Evolutionary conservation across 2,797 vertebrate species (phyloP).

Genomic region (Chromobotia macracanthus): DNA sequence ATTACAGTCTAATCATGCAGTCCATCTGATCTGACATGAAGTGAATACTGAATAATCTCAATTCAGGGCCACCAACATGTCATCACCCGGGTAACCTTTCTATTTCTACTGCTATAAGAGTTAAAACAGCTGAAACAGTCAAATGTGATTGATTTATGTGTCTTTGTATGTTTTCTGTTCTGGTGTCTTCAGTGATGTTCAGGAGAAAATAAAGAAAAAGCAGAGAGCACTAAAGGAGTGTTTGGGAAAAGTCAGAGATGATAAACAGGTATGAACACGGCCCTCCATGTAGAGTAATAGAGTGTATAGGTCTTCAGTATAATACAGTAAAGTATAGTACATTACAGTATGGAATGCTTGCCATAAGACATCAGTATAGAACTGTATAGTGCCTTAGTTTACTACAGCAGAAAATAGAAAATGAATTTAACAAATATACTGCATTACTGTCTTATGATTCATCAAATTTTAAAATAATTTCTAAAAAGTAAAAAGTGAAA

Average conservation of each 20-base stretch:
- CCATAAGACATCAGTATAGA: too few relatives aligned
- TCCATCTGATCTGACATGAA: not conserved
- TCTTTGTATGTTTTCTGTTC: not conserved
- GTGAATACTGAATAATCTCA: not conserved
- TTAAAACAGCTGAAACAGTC: not conserved
- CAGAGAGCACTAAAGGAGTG: slow-evolving; percentile 70
- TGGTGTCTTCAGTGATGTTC: slow-evolving; percentile 67
- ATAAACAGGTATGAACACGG: slow-evolving; percentile 70
- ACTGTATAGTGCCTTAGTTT: too few relatives aligned
- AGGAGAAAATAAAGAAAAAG: slow-evolving; percentile 73
- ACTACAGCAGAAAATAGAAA: too few relatives aligned
- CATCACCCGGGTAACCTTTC: slow-evolving; percentile 23
- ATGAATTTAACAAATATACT: too few relatives aligned
- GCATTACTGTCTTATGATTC: too few relatives aligned
- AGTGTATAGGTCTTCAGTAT: not conserved
- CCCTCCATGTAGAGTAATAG: not conserved
- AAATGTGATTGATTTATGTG: too few relatives aligned
- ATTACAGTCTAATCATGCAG: not conserved
- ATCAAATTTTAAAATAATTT: too few relatives aligned
- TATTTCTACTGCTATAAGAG: not conserved
- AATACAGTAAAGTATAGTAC: not conserved
- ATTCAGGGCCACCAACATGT: slow-evolving; percentile 7
- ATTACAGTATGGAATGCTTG: not conserved
- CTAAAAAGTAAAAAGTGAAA: too few relatives aligned
- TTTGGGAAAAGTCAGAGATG: slow-evolving; percentile 65